Evolutionary conservation across 2,797 vertebrate genomes (phyloP), one percentile per base, ranked within the genome.

Genomic region (Muraenolepis orangiensis): DNA sequence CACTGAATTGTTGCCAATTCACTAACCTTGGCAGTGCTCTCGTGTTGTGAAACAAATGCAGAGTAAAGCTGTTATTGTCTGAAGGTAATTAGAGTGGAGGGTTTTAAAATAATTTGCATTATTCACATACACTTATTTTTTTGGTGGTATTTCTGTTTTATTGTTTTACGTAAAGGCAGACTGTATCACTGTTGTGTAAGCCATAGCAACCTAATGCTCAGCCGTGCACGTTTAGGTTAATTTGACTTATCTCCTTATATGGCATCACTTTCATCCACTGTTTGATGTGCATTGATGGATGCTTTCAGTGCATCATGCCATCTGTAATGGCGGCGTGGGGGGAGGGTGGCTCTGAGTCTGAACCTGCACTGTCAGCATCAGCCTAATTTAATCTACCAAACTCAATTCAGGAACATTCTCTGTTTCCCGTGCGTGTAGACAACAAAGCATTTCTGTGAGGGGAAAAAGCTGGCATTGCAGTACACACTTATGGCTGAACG

Each of bases 121-220:
- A 87, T 89, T 80, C 76, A 71, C 74, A 78, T 80, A 46, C 85
- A 82, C 71, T 70, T 78, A 0, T 30, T 79, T 79, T 83, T 80
- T 84, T 74, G 78, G 79, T 67, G 79, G 66, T 16, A 38, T 23
- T 70, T n/a, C n/a, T 5, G 23, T 28, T 40, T 28, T 10, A 23
- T 38, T 13, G n/a, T n/a, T n/a, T n/a, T n/a, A n/a, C n/a, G n/a
- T n/a, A 70, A 8, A 8, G 30, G n/a, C 57, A 64, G 36, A 85
- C 88, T 81, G 76, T 46, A 69, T 11, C 70, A 26, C 64, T 14
- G 71, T 88, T 88, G 75, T 81, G 75, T 86, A 88, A 91, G 38
- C 28, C 38, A 29, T 66, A 29, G 23, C 51, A 57, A 12, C 10
- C 20, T 1, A 5, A 26, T 85, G 77, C 78, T 83, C 69, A 84